Conservation (phyloP, 2,797 vertebrate species). For the Vireo griseus region DNA sequence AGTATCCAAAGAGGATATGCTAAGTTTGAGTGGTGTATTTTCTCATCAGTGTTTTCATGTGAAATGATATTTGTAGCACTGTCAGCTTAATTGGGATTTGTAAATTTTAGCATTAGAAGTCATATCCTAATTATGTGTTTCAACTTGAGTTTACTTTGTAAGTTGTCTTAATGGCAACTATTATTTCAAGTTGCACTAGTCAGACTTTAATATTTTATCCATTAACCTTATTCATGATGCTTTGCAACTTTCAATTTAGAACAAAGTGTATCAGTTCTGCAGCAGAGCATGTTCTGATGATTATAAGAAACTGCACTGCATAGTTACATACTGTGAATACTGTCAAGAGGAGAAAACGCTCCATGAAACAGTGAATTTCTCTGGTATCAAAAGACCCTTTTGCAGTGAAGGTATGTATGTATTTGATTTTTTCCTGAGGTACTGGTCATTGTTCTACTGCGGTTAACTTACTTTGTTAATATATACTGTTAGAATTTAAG, state of each 20-base stretch:
- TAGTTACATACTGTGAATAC: slow-evolving; percentile 96
- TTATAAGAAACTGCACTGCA: slow-evolving; percentile 98
- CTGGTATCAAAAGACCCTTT: slow-evolving; percentile 93
- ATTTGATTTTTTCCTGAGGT: background rate
- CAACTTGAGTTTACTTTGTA: background rate
- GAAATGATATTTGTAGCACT: background rate
- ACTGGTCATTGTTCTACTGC: background rate
- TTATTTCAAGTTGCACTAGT: background rate
- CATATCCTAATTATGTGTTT: background rate
- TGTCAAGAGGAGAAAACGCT: slow-evolving; percentile 98
- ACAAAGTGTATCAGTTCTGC: slow-evolving; percentile 96
- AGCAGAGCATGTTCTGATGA: slow-evolving; percentile 94
- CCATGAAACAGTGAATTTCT: slow-evolving; percentile 94
- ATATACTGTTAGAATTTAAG: background rate
- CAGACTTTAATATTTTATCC: background rate
- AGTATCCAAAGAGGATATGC: background rate
- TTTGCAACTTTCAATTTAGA: slow-evolving; percentile 77
- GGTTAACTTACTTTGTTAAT: background rate
- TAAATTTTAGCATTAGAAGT: background rate
- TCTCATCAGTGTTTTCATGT: background rate
- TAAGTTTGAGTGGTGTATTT: background rate
- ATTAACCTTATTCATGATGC: background rate
- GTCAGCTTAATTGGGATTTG: background rate
- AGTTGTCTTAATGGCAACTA: background rate
- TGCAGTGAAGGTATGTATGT: slow-evolving; percentile 92